A percentile compares a stretch with the other conserved stretches of the same genome.
These are phyloP conservation scores for Eclectus roratus DNA, from an alignment of 2,113 vertebrate species.

Conservation along the genomic window DNA sequence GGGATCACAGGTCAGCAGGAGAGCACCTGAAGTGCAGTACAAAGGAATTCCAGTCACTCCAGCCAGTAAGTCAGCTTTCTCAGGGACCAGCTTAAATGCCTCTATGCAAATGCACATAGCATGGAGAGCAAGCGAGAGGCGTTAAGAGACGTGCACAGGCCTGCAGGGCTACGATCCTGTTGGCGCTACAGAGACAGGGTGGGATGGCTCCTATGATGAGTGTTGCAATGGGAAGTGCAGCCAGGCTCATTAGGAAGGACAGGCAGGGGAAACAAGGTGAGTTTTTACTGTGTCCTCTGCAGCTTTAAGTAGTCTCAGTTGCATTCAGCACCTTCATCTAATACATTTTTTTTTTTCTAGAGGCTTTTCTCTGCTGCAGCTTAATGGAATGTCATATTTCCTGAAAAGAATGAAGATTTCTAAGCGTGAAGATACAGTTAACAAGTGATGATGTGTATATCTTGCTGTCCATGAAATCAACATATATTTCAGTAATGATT, in stretches of 20 bases:
- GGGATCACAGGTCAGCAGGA: background rate
- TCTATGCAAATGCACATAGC: background rate
- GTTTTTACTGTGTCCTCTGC: background rate
- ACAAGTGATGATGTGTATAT: background rate
- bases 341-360: background rate
- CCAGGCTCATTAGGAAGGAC: background rate
- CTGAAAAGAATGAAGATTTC: background rate
- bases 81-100: background rate
- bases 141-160: fast-evolving
- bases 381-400: background rate
- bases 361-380: background rate
- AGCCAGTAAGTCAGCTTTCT: background rate
- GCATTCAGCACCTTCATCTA: background rate
- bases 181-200: background rate
- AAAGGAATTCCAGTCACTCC: background rate
- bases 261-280: background rate
- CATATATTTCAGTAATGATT: background rate
- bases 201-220: background rate
- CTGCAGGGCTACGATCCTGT: background rate
- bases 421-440: background rate
- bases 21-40: background rate
- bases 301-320: background rate
- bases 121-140: background rate
- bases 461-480: background rate
- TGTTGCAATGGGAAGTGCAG: background rate